Evolutionary conservation across 2,113 vertebrate genomes (phyloP), one percentile per base, ranked within the genome.

Genomic region (Xenus cinereus): DNA sequence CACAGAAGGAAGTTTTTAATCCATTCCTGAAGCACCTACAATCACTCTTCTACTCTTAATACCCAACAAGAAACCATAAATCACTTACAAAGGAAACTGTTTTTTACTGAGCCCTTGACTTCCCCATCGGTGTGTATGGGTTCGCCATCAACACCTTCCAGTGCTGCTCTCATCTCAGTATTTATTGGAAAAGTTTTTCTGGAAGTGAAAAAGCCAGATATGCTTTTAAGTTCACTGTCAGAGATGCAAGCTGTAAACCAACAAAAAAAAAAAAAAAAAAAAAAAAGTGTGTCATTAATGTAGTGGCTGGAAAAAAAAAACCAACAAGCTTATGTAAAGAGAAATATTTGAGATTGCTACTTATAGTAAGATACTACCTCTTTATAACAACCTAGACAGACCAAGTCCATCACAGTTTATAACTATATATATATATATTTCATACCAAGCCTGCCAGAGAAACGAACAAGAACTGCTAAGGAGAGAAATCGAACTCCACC

Each of bases 351-450:
- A 21, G 18, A 46, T 56, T 10, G 14, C 6, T 50, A 10, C 50
- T 33, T 79, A 28, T 5, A 68, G 54, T 27, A 23, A 22, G 43
- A 16, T 48, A 3, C 27, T n/a, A 4, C 1, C 7, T 37, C 30
- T 56, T 76, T 12, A 15, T 48, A 23, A 48, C 46, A 48, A 48
- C 9, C 12, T 50, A 11, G 12, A 14, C 10, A 71, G 41, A 37
- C 12, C 19, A 1, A 54, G 10, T 9, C 16, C 54, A 18, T 7
- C 35, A 18, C 30, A 22, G 21, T 4, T 32, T 32, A 11, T 7
- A 50, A 62, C 0, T 0, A n/a, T 53, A 28, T 53, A 16, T 53
- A 33, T 1, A 12, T 0, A 14, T 1, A 3, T 35, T 53, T 73
- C 28, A 19, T 10, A 51, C 9, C 71, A 83, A 26, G 32, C 19